Percentiles rank a stretch among this genome's conserved stretches.
Conservation (phyloP, 92 coral and sea anemone species). For the Epizoanthus stellaris region DNA sequence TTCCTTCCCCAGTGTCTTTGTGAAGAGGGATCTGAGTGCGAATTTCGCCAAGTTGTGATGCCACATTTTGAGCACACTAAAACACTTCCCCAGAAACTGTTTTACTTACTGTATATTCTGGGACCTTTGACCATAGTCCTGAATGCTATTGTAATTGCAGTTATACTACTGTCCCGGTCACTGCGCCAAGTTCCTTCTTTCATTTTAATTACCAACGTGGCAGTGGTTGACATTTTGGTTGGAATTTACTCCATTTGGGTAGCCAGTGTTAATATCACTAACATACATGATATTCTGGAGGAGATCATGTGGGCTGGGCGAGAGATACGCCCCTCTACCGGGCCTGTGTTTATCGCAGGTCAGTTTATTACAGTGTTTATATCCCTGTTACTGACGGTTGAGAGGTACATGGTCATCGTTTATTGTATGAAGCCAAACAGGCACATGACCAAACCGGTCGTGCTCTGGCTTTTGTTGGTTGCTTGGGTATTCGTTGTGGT, state of each 20-base stretch:
- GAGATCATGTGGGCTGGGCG: constrained; percentile 84
- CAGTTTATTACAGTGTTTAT: constrained; percentile 73
- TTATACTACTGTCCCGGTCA: constrained; percentile 49
- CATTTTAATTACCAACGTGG: constrained; percentile 65
- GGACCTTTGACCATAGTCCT: constrained; percentile 73
- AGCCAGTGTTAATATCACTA: constrained; percentile 62
- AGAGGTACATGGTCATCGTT: constrained; percentile 72
- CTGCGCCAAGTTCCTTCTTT: constrained; percentile 72
- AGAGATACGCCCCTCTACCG: constrained; percentile 76
- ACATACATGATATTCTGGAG: constrained; percentile 65
- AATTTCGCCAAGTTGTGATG: constrained; percentile 82
- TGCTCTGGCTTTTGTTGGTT: constrained; percentile 53
- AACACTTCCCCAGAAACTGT: constrained; percentile 70
- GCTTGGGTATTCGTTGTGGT: constrained; percentile 64
- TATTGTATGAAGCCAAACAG: constrained; percentile 67
- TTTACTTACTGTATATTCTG: constrained; percentile 66
- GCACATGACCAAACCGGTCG: constrained; percentile 57
- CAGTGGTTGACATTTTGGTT: constrained; percentile 57
- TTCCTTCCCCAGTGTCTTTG: constrained; percentile 80
- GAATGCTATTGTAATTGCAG: constrained; percentile 53
- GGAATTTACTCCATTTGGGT: constrained; percentile 75
- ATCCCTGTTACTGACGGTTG: constrained; percentile 66
- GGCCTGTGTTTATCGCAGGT: constrained; percentile 80
- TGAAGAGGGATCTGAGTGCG: constrained; percentile 74
- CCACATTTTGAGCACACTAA: constrained; percentile 58